These are phyloP conservation scores for Columba janthina DNA, from an alignment of 2,113 vertebrate genomes.

Conservation along the genomic window DNA sequence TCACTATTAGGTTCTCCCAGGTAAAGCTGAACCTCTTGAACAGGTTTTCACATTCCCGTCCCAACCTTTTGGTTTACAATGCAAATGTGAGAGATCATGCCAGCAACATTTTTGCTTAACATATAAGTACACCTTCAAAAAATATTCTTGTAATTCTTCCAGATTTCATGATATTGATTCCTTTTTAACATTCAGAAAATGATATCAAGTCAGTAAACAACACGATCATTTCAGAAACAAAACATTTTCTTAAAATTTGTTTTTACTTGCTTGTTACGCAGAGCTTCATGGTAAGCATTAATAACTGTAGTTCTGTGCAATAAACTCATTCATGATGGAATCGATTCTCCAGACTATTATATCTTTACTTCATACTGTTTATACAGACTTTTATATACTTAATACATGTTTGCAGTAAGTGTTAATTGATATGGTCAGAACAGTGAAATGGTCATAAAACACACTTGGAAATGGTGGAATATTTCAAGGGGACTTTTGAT, in stretches of 20 bases:
- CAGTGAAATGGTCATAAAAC: not conserved
- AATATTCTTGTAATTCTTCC: not conserved
- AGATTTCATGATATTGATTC: not conserved
- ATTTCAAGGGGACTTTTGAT: not conserved
- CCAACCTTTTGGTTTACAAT: not conserved
- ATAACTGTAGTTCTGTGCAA: not conserved
- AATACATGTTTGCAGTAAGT: not conserved
- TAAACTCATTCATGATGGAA: not conserved
- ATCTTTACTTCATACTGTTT: not conserved
- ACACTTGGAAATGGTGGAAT: not conserved
- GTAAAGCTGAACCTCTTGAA: not conserved
- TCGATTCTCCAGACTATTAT: not conserved
- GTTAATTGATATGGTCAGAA: not conserved
- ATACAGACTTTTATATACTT: not conserved
- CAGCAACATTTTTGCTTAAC: not conserved
- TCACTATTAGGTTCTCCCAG: not conserved
- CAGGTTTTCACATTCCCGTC: not conserved
- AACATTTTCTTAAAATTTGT: not conserved
- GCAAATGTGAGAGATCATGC: not conserved
- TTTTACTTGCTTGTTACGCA: not conserved
- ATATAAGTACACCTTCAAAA: not conserved
- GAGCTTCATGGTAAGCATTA: not conserved
- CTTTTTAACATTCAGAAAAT: not conserved
- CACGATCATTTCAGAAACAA: not conserved
- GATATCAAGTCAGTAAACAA: rapidly evolving